Percentiles rank a stretch among this genome's conserved stretches.
These are phyloP conservation scores for Sminthurides aquaticus DNA, from an alignment of 2,888 invertebrate genomes.

Conservation along the genomic window DNA sequence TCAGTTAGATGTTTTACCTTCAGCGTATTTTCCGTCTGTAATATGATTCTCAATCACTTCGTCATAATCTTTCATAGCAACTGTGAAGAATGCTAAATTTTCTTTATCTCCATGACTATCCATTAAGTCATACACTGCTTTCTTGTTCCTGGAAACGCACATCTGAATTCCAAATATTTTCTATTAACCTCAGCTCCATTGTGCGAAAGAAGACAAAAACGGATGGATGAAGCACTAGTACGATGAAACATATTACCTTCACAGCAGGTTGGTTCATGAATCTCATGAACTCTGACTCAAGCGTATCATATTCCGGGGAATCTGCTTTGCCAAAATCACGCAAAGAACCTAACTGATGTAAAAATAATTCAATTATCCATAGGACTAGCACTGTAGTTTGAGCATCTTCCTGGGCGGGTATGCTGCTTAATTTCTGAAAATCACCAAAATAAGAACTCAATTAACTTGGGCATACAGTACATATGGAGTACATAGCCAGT, in stretches of 20 bases:
- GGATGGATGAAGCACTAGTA: neutral
- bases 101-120: conserved; percentile 89
- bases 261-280: conserved; percentile 67
- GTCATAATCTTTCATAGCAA: conserved; percentile 84
- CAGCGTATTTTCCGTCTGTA: conserved; percentile 57
- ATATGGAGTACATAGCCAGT: no score
- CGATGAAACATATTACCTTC: conserved; percentile 47
- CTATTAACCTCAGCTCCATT: no score
- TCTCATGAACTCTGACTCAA: conserved; percentile 69
- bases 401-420: conserved; percentile 69
- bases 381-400: conserved; percentile 86
- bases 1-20: conserved; percentile 43
- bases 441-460: conserved; percentile 2
- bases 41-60: conserved; percentile 84
- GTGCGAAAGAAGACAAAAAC: no score
- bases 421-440: conserved; percentile 60
- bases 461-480: no score
- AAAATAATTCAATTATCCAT: conserved; percentile 88
- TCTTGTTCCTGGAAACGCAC: conserved; percentile 72
- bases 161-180: conserved; percentile 51
- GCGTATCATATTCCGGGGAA: conserved; percentile 52
- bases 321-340: conserved; percentile 48
- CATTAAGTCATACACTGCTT: conserved; percentile 81
- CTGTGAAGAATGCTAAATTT: conserved; percentile 78
- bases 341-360: conserved; percentile 76